These are phyloP conservation scores for Rhinopomastus cyanomelas DNA, from an alignment of 2,113 vertebrate genomes.

Conservation along the genomic window DNA sequence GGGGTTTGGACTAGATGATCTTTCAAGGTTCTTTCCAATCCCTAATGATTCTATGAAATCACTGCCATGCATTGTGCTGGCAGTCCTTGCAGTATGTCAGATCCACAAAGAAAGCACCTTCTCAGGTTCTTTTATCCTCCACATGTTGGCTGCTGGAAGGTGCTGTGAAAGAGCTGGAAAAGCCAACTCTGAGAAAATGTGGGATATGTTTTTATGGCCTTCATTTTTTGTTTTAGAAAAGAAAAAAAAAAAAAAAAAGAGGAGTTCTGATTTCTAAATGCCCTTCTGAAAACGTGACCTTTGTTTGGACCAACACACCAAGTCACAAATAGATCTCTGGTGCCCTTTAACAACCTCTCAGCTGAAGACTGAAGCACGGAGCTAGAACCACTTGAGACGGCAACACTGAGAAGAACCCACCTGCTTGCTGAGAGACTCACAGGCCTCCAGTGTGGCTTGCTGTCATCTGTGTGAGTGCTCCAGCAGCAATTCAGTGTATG, in stretches of 20 bases:
- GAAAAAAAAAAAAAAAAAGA: neutral
- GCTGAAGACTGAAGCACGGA: neutral
- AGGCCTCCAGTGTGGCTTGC: neutral
- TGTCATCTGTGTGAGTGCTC: neutral
- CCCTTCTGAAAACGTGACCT: neutral
- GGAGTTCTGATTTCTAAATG: neutral
- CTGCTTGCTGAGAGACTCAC: neutral
- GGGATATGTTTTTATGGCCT: neutral
- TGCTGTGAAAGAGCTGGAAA: neutral
- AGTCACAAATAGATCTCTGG: neutral
- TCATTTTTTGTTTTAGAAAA: neutral
- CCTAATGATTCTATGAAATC: too few species aligned
- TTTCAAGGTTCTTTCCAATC: too few species aligned
- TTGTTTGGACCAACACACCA: neutral
- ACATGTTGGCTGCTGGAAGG: neutral
- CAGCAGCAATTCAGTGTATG: neutral
- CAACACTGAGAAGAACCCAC: neutral
- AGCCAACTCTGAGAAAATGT: neutral
- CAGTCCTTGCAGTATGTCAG: neutral
- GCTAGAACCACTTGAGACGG: neutral
- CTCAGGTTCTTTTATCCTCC: neutral
- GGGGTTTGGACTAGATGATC: too few species aligned
- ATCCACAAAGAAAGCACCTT: neutral
- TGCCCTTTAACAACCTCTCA: neutral
- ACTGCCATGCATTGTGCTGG: neutral